Base-by-base conservation (phyloP, 2,888 invertebrate species). In the Orthonevra nobilis region DNA sequence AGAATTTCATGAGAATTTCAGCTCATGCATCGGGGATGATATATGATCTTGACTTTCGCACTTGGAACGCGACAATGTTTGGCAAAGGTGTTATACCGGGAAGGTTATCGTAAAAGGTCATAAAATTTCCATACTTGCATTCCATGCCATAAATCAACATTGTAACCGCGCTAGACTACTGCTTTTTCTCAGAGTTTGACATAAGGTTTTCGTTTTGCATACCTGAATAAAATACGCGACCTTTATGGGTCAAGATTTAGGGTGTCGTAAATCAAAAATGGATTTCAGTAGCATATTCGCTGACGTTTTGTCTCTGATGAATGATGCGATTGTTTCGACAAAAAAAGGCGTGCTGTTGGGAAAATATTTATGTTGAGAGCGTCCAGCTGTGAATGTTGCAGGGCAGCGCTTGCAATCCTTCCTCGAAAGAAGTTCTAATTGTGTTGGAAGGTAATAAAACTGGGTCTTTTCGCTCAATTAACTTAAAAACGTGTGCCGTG, bases 11-110 rank as follows among this genome's bases (percentile, higher is more conserved):
- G 15, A 20, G 40, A 68, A 63, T 48, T n/a, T 40, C 44, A 17
- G 58, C 42, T 23, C 19, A 20, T 5, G 54, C 28, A 52, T 32
- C 38, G 30, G 23, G 28, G 50, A 14, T 75, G 75, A 75, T 75
- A 69, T 75, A 75, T 23, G 69, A 46, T 52, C 74, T 32, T 60
- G 52, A 68, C 66, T 52, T 60, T 66, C 14, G 28, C 64, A 46
- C 61, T 75, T 56, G 9, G 48, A 69, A 46, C 23, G 60, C 54
- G 68, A 60, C 58, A 52, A 48, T 60, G 44, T 42, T 19, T 0
- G 5, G 4, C 14, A 19, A 46, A 60, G 34, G 10, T 44, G 52
- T 36, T 34, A 3, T 46, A 46, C 28, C 26, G 30, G 19, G 34
- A 46, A 40, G 30, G 14, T 40, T 23, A 19, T 34, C 30, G 42